Percentiles rank a stretch among this genome's conserved stretches.
Evolutionary conservation across 1,140 invertebrate species (phyloP).

Genomic region (Bombus balteatus): DNA sequence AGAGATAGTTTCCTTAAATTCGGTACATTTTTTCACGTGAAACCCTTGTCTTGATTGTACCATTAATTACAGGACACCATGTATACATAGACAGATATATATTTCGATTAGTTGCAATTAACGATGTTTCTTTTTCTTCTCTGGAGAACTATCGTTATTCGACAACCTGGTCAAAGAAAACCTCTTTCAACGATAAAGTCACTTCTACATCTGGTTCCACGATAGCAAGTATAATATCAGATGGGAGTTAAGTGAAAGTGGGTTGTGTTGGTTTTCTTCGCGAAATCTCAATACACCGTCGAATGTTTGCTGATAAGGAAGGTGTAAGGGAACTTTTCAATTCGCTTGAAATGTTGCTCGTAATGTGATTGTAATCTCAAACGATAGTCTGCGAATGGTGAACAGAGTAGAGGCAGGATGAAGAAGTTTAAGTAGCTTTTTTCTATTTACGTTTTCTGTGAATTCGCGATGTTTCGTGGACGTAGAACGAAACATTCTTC

Average conservation of each 20-base stretch:
- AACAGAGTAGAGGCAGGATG: not conserved
- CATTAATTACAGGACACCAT: not conserved
- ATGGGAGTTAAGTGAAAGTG: not conserved
- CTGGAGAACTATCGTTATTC: no score
- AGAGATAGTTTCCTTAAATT: no score
- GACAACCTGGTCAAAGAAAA: not conserved
- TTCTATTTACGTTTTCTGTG: not conserved
- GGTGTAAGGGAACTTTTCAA: conserved; percentile 33
- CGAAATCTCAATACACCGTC: conserved; percentile 17
- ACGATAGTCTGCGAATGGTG: not conserved
- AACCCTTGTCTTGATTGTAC: not conserved
- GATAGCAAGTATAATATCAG: not conserved
- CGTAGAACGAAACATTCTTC: no score
- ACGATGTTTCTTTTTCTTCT: not conserved
- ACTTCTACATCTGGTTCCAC: not conserved
- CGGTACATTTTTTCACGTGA: not conserved
- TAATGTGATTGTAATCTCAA: conserved; percentile 36
- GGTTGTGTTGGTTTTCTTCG: conserved; percentile 4
- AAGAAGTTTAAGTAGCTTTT: conserved; percentile 7
- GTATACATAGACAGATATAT: not conserved
- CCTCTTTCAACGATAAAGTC: conserved; percentile 6
- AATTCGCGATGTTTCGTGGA: no score
- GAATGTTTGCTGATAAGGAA: conserved; percentile 32
- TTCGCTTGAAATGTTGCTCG: conserved; percentile 36
- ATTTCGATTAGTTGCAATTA: not conserved